A percentile compares a stretch with the other conserved stretches of the same genome.
phyloP scores from a whole-genome alignment of 2,113 vertebrate species.

The Abramis brama region DNA sequence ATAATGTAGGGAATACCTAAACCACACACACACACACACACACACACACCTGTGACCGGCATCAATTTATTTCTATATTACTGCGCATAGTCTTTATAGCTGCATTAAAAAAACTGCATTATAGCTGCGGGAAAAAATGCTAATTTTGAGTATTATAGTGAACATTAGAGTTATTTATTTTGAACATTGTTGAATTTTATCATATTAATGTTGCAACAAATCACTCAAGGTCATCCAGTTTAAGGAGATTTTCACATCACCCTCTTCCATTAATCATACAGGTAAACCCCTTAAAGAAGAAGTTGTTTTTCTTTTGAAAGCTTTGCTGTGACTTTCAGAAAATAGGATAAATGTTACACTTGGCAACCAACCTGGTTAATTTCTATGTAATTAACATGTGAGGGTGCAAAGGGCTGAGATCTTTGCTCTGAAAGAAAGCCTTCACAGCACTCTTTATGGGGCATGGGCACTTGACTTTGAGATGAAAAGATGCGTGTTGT shows the following conservation, averaged over 20 bases:
- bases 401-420: not conserved
- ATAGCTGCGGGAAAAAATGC: no score
- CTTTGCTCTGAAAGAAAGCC: not conserved
- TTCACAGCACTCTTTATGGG: not conserved
- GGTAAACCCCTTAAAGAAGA: not conserved
- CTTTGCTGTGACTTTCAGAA: not conserved
- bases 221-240: not conserved
- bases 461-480: not conserved
- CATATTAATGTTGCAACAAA: not conserved
- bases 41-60: not conserved
- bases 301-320: slow-evolving; percentile 11
- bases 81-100: not conserved
- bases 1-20: no score
- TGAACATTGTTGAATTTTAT: not conserved
- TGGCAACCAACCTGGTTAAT: not conserved
- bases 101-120: no score
- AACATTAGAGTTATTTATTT: not conserved
- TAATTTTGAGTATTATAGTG: not conserved
- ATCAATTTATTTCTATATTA: not conserved
- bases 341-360: slow-evolving; percentile 27
- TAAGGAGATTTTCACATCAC: not conserved
- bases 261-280: not conserved
- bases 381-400: slow-evolving; percentile 20
- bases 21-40: not conserved
- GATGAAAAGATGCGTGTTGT: slow-evolving; percentile 29